A percentile compares a stretch with the other conserved stretches of the same genome.
phyloP scores from a whole-genome alignment of 2,113 vertebrate genomes.

The Pholis gunnellus region DNA sequence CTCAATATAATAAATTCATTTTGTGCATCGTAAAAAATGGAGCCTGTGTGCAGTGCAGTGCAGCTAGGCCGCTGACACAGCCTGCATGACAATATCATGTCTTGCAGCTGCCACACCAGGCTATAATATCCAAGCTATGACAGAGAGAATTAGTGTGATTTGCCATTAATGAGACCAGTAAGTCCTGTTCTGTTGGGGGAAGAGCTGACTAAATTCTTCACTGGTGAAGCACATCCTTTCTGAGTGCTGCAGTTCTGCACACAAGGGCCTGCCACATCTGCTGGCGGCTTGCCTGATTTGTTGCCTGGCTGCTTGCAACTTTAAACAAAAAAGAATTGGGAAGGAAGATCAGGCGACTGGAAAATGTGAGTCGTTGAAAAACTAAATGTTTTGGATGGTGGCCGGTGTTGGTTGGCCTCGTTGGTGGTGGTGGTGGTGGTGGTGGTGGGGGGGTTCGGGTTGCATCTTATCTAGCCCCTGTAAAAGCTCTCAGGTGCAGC shows the following conservation, averaged over 20 bases:
- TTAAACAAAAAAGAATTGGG: not conserved
- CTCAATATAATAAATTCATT: not conserved
- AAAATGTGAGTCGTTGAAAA: slow-evolving; percentile 69
- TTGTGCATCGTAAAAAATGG: not conserved
- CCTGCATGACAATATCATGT: not conserved
- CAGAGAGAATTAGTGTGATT: slow-evolving; percentile 33
- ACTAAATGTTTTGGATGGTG: slow-evolving; percentile 50
- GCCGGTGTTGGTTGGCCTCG: not conserved
- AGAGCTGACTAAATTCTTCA: slow-evolving; percentile 69
- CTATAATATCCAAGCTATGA: slow-evolving; percentile 3
- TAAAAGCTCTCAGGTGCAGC: slow-evolving; percentile 80
- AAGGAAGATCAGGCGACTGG: slow-evolving; percentile 51
- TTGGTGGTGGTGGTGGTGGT: not conserved
- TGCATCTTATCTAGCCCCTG: slow-evolving; percentile 70
- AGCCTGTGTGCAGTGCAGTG: not conserved
- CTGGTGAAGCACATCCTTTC: slow-evolving; percentile 75
- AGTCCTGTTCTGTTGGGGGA: slow-evolving; percentile 44
- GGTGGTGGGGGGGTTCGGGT: slow-evolving; percentile 4
- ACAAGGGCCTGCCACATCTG: slow-evolving; percentile 73
- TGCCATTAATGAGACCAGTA: slow-evolving; percentile 67
- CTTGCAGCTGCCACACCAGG: slow-evolving; percentile 37
- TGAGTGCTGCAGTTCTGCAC: slow-evolving; percentile 50
- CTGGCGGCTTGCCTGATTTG: slow-evolving; percentile 67
- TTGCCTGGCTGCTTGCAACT: slow-evolving; percentile 51
- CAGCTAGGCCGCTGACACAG: not conserved